Evolutionary conservation across 2,113 vertebrate genomes (phyloP), one percentile per base, ranked within the genome.

Genomic region (Gymnorhina tibicen): DNA sequence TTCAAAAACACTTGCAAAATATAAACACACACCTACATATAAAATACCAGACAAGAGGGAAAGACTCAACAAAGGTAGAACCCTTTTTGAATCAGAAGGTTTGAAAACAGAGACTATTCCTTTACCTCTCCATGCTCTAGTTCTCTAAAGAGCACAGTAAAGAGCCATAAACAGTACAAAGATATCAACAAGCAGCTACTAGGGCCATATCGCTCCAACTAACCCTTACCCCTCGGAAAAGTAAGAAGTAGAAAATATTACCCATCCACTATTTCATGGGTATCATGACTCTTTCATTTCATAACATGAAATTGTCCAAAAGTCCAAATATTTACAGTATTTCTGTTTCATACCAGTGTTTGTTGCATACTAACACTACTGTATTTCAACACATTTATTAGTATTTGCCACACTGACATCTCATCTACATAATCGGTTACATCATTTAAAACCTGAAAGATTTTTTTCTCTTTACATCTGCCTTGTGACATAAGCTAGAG

Each of bases 131-230:
- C 50, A 37, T 20, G 28, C 9, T 80, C 17, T 41, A 84, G 18
- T 13, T 84, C 10, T 87, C 41, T 52, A 5, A 30, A 56, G 12
- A 27, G 30, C 63, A 62, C 14, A 74, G 28, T 66, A 23, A 68
- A 59, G 17, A 56, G 12, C 5, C 24, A 55, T 15, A 18, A 52
- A 41, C 3, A 69, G 8, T 8, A 15, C 26, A 44, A 75, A 46
- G 10, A 84, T 41, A 75, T 75, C 50, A 59, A 32, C 11, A 70
- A 55, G 33, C 10, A 87, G 52, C 26, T 70, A 26, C 27, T 46
- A 41, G 16, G 16, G 73, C 18, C 58, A 28, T 18, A 62, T 33
- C 0, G 0, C 7, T 16, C 27, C 41, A 82, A 30, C 2, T 10
- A 56, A 56, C 4, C 3, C 10, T 17, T 42, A 20, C 10, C 11